Conservation (phyloP, 2,113 vertebrate species). For the Microtus ochrogaster region DNA sequence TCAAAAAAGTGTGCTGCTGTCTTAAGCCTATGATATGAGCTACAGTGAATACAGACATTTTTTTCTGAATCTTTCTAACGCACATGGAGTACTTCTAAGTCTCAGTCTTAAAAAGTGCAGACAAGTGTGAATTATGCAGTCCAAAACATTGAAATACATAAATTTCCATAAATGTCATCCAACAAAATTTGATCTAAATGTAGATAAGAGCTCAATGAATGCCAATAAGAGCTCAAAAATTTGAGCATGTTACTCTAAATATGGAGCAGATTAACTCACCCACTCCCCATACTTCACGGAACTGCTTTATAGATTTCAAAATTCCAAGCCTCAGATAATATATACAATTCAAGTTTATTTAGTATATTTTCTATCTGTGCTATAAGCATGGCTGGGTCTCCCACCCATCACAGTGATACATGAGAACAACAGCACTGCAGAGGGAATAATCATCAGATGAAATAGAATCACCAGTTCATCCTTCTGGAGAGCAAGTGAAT, state of each 20-base stretch:
- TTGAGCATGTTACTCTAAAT: rapidly evolving
- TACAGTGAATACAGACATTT: too few species aligned
- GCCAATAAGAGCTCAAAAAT: too few species aligned
- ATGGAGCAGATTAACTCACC: neutral
- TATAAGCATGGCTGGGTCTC: neutral
- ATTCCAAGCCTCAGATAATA: neutral
- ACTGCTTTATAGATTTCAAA: neutral
- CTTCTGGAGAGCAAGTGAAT: neutral
- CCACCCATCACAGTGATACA: too few species aligned
- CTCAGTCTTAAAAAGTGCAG: rapidly evolving
- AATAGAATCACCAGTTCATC: neutral
- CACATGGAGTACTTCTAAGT: neutral
- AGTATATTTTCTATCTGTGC: neutral
- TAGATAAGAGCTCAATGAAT: too few species aligned
- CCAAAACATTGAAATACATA: neutral
- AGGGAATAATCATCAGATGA: too few species aligned
- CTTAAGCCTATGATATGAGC: too few species aligned
- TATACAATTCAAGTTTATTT: neutral
- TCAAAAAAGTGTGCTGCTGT: too few species aligned
- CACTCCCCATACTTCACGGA: neutral
- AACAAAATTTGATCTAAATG: neutral
- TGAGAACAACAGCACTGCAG: too few species aligned
- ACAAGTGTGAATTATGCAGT: neutral
- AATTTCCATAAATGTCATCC: neutral
- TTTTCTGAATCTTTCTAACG: too few species aligned